phyloP scores from a whole-genome alignment of 2,888 invertebrate species.

The Athetis lepigone region DNA sequence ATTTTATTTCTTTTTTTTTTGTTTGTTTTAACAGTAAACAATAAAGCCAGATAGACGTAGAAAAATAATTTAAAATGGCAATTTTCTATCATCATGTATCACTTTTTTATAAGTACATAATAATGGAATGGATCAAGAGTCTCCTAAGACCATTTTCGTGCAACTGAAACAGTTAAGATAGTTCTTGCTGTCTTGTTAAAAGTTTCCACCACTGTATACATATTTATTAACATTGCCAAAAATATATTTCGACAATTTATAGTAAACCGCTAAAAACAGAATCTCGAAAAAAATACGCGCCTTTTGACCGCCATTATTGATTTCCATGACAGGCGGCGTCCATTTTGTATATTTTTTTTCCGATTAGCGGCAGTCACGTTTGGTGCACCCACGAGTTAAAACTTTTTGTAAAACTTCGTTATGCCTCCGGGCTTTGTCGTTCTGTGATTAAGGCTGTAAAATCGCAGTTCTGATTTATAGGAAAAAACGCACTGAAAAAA shows the following conservation, averaged over 20 bases:
- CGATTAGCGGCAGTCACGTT: slow-evolving; percentile 58
- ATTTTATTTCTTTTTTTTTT: no score
- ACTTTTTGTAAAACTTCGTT: slow-evolving; percentile 52
- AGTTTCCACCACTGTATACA: background rate
- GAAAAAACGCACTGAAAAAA: no score
- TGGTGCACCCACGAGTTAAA: slow-evolving; percentile 56
- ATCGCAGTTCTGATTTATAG: slow-evolving; percentile 17
- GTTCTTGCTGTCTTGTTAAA: no score
- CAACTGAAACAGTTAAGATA: no score
- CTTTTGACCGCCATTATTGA: slow-evolving; percentile 58
- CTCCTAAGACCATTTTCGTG: no score
- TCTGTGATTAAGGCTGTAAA: slow-evolving; percentile 44
- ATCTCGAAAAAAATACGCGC: slow-evolving; percentile 33
- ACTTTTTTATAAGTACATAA: no score
- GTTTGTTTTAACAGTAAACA: no score
- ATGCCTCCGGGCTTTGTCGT: slow-evolving; percentile 44
- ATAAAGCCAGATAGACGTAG: no score
- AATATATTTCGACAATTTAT: background rate
- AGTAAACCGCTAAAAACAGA: slow-evolving; percentile 29
- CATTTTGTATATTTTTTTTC: slow-evolving; percentile 58
- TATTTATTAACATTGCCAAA: background rate
- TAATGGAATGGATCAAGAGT: no score
- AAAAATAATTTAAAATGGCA: no score
- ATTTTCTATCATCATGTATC: no score
- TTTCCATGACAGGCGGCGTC: slow-evolving; percentile 42